Evolutionary conservation across 1,140 invertebrate species (phyloP), one percentile per base, ranked within the genome.

Genomic region (Drosophila repletoides): DNA sequence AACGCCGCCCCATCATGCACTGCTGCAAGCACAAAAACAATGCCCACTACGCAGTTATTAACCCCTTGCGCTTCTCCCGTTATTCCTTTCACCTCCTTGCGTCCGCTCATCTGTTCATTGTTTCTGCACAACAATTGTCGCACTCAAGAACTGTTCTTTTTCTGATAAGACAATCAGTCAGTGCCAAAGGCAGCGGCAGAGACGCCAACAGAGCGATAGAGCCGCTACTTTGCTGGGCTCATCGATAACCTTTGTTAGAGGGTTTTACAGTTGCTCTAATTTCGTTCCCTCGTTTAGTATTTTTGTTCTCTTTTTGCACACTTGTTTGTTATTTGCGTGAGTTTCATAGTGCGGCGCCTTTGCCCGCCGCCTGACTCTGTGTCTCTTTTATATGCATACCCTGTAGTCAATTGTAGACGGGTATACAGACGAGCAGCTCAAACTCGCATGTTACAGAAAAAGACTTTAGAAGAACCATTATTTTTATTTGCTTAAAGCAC

Each of bases 201-300:
- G n/a, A n/a, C n/a, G n/a, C n/a, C n/a, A n/a, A n/a, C n/a, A n/a
- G n/a, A n/a, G n/a, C n/a, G n/a, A n/a, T n/a, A n/a, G n/a, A 5
- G 61, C 41, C 34, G 48, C 45, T 36, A 60, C 60, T 28, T 34
- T 56, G 24, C 40, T 49, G 41, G 19, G 17, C 29, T 9, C 21
- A 43, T 41, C 48, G 70, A 73, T 73, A 73, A 66, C 60, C 69
- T 77, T 75, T 76, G 52, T 52, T 70, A 41, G n/a, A 46, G 38
- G 19, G 41, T 14, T 71, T 56, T 58, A 55, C 46, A 61, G 58
- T 65, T 63, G 65, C 38, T 64, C 65, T 56, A 75, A 40, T 59
- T 65, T 26, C 5, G 10, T 55, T 46, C 19, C 60, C 19, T 43
- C 40, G 26, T 26, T 38, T 31, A 48, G 40, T 45, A 63, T 28